These are phyloP conservation scores for Rhingia rostrata DNA, from an alignment of 2,888 invertebrate genomes.

Conservation along the genomic window DNA sequence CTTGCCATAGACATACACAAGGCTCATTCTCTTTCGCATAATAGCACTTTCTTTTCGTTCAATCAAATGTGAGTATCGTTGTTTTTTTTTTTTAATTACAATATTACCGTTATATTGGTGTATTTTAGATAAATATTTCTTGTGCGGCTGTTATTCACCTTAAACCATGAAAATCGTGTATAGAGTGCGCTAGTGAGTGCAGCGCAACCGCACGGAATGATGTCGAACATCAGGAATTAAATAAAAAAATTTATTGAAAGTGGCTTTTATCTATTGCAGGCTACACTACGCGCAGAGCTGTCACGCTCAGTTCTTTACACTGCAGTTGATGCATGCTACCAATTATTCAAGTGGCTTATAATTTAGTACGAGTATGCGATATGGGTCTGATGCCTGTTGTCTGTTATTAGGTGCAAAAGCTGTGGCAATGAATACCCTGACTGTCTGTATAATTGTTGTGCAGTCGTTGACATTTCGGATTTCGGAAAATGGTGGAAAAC, in stretches of 20 bases:
- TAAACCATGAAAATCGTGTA: constrained; percentile 51
- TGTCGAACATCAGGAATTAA: constrained; percentile 53
- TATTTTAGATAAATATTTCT: constrained; percentile 11
- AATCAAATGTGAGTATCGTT: constrained; percentile 13
- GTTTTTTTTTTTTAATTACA: constrained; percentile 31
- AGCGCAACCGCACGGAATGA: constrained; percentile 32
- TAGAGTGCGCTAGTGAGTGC: constrained; percentile 26
- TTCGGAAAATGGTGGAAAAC: constrained; percentile 6
- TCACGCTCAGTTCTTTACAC: constrained; percentile 42
- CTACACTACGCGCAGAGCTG: constrained; percentile 3
- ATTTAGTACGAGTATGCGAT: constrained; percentile 18
- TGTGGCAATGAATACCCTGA: constrained; percentile 59
- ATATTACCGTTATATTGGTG: constrained; percentile 41
- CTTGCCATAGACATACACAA: not conserved
- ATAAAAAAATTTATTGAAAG: constrained; percentile 38
- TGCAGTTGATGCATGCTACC: constrained; percentile 46
- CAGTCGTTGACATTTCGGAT: constrained; percentile 57
- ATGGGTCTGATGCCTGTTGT: not conserved
- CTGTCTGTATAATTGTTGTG: constrained; percentile 49
- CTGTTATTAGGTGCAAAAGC: constrained; percentile 35
- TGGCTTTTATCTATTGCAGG: constrained; percentile 32
- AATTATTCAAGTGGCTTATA: constrained; percentile 46
- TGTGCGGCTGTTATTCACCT: constrained; percentile 38
- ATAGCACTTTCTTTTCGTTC: constrained; percentile 52
- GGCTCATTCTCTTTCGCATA: constrained; percentile 10